Conservation (phyloP, 2,113 vertebrate genomes). For the Dipodomys spectabilis region DNA sequence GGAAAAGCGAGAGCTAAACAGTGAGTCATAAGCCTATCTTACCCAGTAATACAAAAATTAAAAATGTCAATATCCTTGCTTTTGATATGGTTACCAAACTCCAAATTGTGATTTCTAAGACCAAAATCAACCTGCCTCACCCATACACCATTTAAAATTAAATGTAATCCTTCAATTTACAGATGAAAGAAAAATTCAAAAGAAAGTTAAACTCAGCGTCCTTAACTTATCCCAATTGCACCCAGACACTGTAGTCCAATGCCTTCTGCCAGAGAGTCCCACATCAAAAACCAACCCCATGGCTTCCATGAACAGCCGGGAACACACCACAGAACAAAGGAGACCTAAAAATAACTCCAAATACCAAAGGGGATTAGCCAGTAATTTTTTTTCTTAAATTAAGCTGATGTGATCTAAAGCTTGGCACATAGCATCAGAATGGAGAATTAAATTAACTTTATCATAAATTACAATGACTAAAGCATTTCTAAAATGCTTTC, state of each 20-base stretch:
- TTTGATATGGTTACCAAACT: slow-evolving; percentile 66
- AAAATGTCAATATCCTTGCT: slow-evolving; percentile 58
- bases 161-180: slow-evolving; percentile 74
- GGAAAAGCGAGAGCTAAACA: slow-evolving; percentile 11
- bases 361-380: slow-evolving; percentile 73
- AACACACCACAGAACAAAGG: slow-evolving; percentile 71
- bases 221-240: slow-evolving; percentile 75
- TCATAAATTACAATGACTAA: slow-evolving; percentile 70
- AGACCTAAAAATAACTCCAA: slow-evolving; percentile 65
- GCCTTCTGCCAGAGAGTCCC: slow-evolving; percentile 64
- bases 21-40: slow-evolving; percentile 29
- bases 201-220: slow-evolving; percentile 69
- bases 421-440: slow-evolving; percentile 72
- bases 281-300: slow-evolving; percentile 72
- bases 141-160: slow-evolving; percentile 62
- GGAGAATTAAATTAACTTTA: slow-evolving; percentile 69
- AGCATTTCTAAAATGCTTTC: slow-evolving; percentile 62
- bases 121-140: slow-evolving; percentile 63
- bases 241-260: slow-evolving; percentile 65
- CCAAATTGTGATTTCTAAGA: slow-evolving; percentile 67
- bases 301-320: slow-evolving; percentile 61
- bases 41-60: slow-evolving; percentile 48
- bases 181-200: slow-evolving; percentile 74
- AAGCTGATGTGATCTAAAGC: slow-evolving; percentile 70
- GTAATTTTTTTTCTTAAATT: slow-evolving; percentile 68